phyloP scores from a whole-genome alignment of 2,113 vertebrate genomes.

The Nasalis larvatus region DNA sequence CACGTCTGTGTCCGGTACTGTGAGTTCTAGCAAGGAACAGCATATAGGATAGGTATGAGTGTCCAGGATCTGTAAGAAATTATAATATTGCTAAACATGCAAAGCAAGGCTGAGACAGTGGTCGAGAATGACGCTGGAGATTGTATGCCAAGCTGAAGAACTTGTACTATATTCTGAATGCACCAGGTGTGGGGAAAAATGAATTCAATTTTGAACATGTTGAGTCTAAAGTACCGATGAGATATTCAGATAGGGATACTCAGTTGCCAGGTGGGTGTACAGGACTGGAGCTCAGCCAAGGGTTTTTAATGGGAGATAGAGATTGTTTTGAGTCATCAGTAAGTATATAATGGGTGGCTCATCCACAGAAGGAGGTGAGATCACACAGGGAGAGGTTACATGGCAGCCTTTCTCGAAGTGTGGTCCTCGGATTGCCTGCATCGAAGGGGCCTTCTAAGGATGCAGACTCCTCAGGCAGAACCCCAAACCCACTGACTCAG shows the following conservation, averaged over 20 bases:
- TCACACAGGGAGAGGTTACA: neutral
- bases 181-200: constrained; percentile 27
- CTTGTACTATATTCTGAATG: neutral
- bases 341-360: neutral
- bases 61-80: neutral
- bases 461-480: neutral
- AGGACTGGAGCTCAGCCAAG: neutral
- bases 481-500: neutral
- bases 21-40: neutral
- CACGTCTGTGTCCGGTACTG: neutral
- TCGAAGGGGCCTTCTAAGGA: neutral
- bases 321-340: neutral
- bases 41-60: neutral
- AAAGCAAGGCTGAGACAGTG: neutral
- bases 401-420: neutral
- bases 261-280: neutral
- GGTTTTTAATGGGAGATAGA: neutral
- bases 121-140: neutral
- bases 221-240: neutral
- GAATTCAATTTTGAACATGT: neutral
- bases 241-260: neutral
- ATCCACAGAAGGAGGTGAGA: neutral
- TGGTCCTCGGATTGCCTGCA: neutral
- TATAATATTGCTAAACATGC: neutral
- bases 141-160: neutral